phyloP scores from a whole-genome alignment of 1,140 invertebrate genomes.

The Matsumurasca onukii region DNA sequence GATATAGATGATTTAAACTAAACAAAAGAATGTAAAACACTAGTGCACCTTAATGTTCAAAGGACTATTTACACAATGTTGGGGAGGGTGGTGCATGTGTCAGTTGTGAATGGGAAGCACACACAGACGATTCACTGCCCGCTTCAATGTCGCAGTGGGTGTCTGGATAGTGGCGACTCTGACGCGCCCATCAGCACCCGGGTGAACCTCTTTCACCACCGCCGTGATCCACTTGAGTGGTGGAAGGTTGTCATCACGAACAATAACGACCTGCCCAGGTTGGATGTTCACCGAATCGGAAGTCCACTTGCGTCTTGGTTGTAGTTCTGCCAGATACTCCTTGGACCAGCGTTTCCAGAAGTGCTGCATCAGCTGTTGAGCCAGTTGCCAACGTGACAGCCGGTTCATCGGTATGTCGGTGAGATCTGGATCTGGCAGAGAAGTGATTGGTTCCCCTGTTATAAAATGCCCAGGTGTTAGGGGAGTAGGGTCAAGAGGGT shows the following conservation, averaged over 20 bases:
- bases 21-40: no score
- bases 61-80: no score
- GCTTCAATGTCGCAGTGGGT: not conserved
- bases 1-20: no score
- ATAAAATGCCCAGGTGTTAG: slow-evolving; percentile 44
- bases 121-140: not conserved
- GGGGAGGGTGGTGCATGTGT: not conserved
- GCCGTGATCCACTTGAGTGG: slow-evolving; percentile 22
- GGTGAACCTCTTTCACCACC: slow-evolving; percentile 3
- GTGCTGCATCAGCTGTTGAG: slow-evolving; percentile 42
- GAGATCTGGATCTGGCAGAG: slow-evolving; percentile 44
- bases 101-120: not conserved
- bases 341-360: slow-evolving; percentile 43
- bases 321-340: slow-evolving; percentile 33
- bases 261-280: slow-evolving; percentile 5
- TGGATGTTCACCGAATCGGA: not conserved
- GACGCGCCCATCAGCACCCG: slow-evolving; percentile 23
- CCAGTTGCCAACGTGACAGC: slow-evolving; percentile 35
- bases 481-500: slow-evolving; percentile 39
- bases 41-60: no score
- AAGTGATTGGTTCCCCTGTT: slow-evolving; percentile 42
- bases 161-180: slow-evolving; percentile 24
- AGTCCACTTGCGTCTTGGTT: slow-evolving; percentile 34
- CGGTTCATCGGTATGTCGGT: slow-evolving; percentile 33
- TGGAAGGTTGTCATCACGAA: slow-evolving; percentile 29